A percentile compares a stretch with the other conserved stretches of the same genome.
phyloP scores from a whole-genome alignment of 2,797 vertebrate genomes.

The Lophotriccus pileatus region DNA sequence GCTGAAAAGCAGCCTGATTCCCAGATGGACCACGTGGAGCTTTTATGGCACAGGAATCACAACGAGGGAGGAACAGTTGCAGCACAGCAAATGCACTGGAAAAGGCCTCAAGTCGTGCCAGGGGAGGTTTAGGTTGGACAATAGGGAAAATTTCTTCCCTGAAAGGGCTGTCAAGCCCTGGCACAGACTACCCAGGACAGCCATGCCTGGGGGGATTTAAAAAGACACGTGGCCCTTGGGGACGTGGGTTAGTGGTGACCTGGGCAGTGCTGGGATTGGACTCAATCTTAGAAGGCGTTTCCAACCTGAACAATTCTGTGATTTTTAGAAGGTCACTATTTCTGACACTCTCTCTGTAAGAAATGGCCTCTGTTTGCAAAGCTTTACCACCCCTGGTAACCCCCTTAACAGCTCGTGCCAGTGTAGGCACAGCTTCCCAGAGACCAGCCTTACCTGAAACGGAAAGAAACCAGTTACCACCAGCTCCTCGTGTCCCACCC shows the following conservation, averaged over 20 bases:
- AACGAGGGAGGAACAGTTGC: neutral
- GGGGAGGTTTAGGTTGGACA: neutral
- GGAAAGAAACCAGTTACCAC: neutral
- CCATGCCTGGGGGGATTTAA: neutral
- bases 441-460: neutral
- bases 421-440: fast-evolving
- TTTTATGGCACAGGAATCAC: neutral
- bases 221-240: neutral
- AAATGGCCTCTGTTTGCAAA: neutral
- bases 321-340: neutral
- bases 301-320: neutral
- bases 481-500: neutral
- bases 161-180: neutral
- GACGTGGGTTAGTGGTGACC: neutral
- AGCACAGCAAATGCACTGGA: neutral
- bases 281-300: neutral
- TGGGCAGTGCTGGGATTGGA: neutral
- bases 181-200: neutral
- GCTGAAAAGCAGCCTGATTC: neutral
- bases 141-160: neutral
- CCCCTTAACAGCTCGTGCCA: neutral
- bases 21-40: fast-evolving
- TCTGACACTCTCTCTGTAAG: neutral
- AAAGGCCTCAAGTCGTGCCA: neutral
- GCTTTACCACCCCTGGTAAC: neutral